These are phyloP conservation scores for Phalacrocorax pelagicus DNA, from an alignment of 2,113 vertebrate species.

Conservation along the genomic window DNA sequence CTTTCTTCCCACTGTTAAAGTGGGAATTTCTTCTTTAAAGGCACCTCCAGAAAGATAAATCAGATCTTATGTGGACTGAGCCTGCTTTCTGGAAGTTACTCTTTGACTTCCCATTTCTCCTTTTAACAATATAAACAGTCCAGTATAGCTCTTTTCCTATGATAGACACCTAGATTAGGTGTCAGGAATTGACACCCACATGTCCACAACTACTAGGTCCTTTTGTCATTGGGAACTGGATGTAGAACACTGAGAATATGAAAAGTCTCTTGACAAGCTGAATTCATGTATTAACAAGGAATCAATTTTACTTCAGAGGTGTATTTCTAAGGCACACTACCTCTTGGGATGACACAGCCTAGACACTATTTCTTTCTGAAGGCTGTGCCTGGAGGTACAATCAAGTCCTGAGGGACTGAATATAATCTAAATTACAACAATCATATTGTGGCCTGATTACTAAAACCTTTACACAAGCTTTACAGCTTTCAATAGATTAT, in stretches of 20 bases:
- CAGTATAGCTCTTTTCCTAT: neutral
- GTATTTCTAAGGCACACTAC: neutral
- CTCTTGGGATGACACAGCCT: neutral
- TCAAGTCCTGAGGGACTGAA: neutral
- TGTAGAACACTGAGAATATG: neutral
- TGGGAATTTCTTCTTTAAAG: neutral
- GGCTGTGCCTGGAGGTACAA: conserved; percentile 1
- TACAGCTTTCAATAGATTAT: neutral
- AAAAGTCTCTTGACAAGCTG: neutral
- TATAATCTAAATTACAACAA: neutral
- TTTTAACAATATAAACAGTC: neutral
- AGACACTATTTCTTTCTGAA: conserved; percentile 13
- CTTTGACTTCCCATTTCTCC: neutral
- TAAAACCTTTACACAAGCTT: neutral
- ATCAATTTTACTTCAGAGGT: neutral
- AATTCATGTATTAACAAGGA: conserved; percentile 18
- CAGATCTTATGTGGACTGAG: neutral
- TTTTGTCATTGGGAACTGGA: neutral
- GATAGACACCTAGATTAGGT: neutral
- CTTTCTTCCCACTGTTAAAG: neutral
- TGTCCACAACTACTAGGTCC: neutral
- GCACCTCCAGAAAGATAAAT: neutral
- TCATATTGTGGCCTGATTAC: neutral
- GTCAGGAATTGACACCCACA: neutral
- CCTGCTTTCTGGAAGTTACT: neutral